Evolutionary conservation across 2,113 vertebrate genomes (phyloP).

Genomic region (Syngnathoides biaculeatus): DNA sequence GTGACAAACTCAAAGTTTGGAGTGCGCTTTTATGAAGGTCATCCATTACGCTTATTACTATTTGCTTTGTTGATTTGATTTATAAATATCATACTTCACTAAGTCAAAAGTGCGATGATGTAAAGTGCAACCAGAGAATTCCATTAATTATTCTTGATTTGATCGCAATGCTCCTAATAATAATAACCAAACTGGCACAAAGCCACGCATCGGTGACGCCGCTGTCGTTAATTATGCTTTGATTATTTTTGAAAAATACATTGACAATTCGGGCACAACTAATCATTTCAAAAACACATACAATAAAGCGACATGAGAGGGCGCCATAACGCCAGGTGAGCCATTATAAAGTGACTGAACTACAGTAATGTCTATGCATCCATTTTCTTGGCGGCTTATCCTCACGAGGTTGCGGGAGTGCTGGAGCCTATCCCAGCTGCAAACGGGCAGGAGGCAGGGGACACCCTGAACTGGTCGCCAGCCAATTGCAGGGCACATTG

Average conservation of each 20-base stretch:
- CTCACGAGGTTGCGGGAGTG: no score
- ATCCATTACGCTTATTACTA: conserved; percentile 13
- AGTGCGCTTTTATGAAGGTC: conserved; percentile 9
- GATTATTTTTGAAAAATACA: not conserved
- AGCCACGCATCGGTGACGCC: not conserved
- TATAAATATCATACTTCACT: not conserved
- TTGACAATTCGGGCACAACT: not conserved
- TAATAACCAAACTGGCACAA: not conserved
- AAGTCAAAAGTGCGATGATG: not conserved
- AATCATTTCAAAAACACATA: not conserved
- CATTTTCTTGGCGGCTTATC: no score
- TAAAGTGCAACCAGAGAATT: not conserved
- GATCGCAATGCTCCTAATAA: not conserved
- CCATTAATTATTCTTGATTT: not conserved
- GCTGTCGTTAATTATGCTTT: not conserved
- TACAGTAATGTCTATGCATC: no score
- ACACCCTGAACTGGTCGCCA: no score
- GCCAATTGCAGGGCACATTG: no score
- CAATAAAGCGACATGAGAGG: conserved; percentile 30
- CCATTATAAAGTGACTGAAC: not conserved
- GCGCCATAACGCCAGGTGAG: conserved; percentile 20
- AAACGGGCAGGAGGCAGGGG: no score
- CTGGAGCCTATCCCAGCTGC: no score
- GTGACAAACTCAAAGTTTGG: not conserved
- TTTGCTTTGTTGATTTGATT: not conserved